Percentiles rank a stretch among this genome's conserved stretches.
phyloP scores from a whole-genome alignment of 2,888 invertebrate genomes.

The Eumerus sabulonum region DNA sequence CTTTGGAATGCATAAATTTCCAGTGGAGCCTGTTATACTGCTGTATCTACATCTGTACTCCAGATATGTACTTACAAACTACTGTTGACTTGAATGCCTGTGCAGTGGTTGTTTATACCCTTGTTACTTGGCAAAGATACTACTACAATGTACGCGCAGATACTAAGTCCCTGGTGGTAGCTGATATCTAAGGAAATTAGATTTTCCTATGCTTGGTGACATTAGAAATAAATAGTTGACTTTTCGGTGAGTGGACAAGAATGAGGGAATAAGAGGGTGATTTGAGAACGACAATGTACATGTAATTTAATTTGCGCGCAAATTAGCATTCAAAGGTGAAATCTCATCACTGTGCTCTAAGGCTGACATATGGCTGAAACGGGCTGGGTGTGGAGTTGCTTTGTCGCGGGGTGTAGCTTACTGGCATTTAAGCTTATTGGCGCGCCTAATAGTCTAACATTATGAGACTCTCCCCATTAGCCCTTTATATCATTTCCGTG shows the following conservation, averaged over 20 bases:
- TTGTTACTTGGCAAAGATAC: background rate
- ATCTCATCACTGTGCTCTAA: background rate
- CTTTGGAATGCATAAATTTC: conserved; percentile 40
- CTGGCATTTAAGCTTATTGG: too few species aligned
- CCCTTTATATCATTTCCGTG: too few species aligned
- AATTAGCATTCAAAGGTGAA: conserved; percentile 20
- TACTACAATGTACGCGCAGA: background rate
- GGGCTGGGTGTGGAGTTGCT: too few species aligned
- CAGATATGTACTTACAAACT: too few species aligned
- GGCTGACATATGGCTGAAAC: too few species aligned
- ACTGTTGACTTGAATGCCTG: conserved; percentile 1
- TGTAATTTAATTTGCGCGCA: conserved; percentile 14
- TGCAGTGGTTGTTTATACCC: too few species aligned
- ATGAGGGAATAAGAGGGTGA: conserved; percentile 8
- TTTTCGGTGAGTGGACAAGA: background rate
- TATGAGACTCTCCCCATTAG: too few species aligned
- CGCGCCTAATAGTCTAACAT: too few species aligned
- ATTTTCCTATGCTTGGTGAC: conserved; percentile 28
- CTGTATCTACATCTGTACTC: background rate
- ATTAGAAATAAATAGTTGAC: conserved; percentile 36
- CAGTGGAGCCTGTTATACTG: background rate
- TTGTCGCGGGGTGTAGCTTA: too few species aligned
- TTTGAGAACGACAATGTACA: background rate
- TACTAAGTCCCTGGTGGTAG: background rate
- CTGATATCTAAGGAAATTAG: conserved; percentile 35